Evolutionary conservation across 2,797 vertebrate genomes (phyloP), one percentile per base, ranked within the genome.

Genomic region (Hydrocynus forskahlii): DNA sequence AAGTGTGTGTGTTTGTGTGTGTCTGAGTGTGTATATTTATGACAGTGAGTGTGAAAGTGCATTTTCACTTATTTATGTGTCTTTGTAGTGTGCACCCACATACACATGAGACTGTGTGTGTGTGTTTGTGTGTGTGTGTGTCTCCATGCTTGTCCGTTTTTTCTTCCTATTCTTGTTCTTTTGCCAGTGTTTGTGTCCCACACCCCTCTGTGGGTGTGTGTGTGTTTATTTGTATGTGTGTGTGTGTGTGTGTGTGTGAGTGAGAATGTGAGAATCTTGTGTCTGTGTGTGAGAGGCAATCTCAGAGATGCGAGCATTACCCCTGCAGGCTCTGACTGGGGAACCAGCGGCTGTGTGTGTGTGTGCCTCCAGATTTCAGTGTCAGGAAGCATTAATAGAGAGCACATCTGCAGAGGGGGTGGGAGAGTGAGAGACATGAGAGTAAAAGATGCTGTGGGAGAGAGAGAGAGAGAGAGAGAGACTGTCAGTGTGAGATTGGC

Each of bases 341-440:
- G 83, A 86, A 82, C 57, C 59, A 21, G 17, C 75, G 83, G 85
- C 86, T 86, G 76, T 83, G 86, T 38, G 43, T 43, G 63, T 29
- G 79, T 76, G 77, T 66, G 83, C 85, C 81, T 78, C 81, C 68
- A 87, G 84, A 85, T 78, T 75, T 78, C 84, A 82, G 83, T 90
- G 88, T 91, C 91, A 91, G 88, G 82, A 87, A 85, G 88, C 88
- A 91, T 91, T 93, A 91, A 88, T 89, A 48, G 78, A 38, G 62
- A 78, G 64, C 29, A 50, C 52, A 19, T 85, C 67, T 29, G 38
- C 29, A 76, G n/a, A 69, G 48, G 82, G 78, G 71, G 70, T 82
- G 70, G 74, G 10, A 70, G 66, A 78, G 62, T 62, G n/a, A 38
- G n/a, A 38, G 75, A 72, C 52, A 62, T 60, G 60, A 74, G 68